A percentile compares a stretch with the other conserved stretches of the same genome.
Evolutionary conservation across 2,888 invertebrate genomes (phyloP).

Genomic region (Linnaemya vulpina): DNA sequence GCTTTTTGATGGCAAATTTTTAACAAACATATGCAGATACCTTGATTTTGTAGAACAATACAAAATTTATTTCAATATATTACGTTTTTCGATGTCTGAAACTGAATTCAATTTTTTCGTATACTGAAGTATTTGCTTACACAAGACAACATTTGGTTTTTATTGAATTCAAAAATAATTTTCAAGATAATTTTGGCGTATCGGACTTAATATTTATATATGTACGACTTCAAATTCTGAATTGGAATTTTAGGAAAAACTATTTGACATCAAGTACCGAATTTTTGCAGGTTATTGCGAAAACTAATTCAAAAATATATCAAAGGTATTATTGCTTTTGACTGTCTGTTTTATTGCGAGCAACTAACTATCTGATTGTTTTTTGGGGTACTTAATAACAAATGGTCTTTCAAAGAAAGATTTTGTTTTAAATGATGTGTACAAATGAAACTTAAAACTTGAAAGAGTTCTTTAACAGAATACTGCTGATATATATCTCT

Average conservation of each 20-base stretch:
- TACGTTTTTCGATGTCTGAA: no score
- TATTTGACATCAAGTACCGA: not conserved
- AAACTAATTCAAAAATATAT: not conserved
- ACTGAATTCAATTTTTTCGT: no score
- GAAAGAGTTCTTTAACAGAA: not conserved
- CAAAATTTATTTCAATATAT: no score
- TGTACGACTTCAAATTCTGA: not conserved
- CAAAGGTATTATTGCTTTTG: not conserved
- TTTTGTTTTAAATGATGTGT: not conserved
- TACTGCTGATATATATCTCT: not conserved
- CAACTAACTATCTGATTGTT: not conserved
- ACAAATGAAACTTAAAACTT: not conserved
- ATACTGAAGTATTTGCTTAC: no score
- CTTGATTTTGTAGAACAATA: not conserved
- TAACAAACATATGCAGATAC: not conserved
- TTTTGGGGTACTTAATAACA: conserved; percentile 12
- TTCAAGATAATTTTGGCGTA: no score
- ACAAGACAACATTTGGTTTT: no score
- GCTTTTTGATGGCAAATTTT: not conserved
- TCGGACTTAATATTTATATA: not conserved
- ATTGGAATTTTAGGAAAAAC: not conserved
- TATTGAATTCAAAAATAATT: no score
- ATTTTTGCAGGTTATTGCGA: not conserved
- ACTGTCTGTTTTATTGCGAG: not conserved
- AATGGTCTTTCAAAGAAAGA: not conserved